These are phyloP conservation scores for Brassicogethes aeneus DNA, from an alignment of 2,888 invertebrate genomes.

Conservation along the genomic window DNA sequence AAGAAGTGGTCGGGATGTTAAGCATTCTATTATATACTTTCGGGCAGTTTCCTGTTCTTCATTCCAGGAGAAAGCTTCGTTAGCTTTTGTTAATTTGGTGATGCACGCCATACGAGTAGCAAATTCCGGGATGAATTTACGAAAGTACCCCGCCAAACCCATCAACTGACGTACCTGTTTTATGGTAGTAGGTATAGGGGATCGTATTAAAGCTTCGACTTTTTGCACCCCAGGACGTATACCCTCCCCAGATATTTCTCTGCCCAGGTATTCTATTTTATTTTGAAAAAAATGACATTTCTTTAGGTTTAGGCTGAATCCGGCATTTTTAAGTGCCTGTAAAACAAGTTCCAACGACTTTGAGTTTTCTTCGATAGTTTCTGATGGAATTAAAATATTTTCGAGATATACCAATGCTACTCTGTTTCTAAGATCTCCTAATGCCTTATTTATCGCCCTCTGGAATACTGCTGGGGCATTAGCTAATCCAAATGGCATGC, in stretches of 20 bases:
- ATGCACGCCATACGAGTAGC: conserved; percentile 16
- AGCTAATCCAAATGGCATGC: conserved; percentile 31
- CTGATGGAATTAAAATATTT: conserved; percentile 20
- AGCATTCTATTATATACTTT: not conserved
- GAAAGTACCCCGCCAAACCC: conserved; percentile 24
- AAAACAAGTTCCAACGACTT: conserved; percentile 8
- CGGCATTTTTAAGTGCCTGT: conserved; percentile 6
- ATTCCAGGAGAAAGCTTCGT: conserved; percentile 8
- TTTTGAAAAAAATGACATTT: too few relatives aligned
- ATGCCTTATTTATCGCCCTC: conserved; percentile 17
- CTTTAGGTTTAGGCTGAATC: conserved; percentile 7
- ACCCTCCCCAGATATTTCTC: conserved; percentile 7
- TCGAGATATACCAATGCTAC: conserved; percentile 19
- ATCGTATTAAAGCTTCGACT: conserved; percentile 8
- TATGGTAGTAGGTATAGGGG: conserved; percentile 15
- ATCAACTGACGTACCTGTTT: conserved; percentile 21
- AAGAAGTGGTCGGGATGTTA: not conserved
- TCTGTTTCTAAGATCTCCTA: conserved; percentile 10
- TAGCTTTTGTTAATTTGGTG: conserved; percentile 11
- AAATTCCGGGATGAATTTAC: conserved; percentile 23
- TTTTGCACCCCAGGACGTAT: conserved; percentile 2
- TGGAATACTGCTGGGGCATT: conserved; percentile 32
- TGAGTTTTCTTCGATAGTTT: conserved; percentile 12
- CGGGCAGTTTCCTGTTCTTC: conserved; percentile 3
- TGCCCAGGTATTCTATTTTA: conserved; percentile 10